Evolutionary conservation across 1,140 invertebrate genomes (phyloP), one percentile per base, ranked within the genome.

Genomic region (Drosophila pruinosa): DNA sequence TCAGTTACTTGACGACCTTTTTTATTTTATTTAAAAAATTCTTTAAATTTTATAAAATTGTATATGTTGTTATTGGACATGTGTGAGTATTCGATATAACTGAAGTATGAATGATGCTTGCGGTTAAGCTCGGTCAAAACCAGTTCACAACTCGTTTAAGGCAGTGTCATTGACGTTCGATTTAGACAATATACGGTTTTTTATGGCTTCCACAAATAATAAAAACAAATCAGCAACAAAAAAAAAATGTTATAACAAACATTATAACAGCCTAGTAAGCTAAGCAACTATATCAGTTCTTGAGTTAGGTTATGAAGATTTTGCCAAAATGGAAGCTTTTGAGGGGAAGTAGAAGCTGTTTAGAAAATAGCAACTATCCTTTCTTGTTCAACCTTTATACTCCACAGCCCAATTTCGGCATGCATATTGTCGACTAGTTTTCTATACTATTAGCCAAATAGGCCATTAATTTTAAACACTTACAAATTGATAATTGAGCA

Each of bases 141-240:
- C 78, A 86, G 81, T 86, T 71, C 15, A 28, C 63, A 70, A 74
- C 80, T 73, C 48, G 80, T 85, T 85, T 64, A 34, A 53, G 61
- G 52, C 80, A 80, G 61, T 65, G 38, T 47, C 45, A 71, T 57
- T 83, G 64, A 61, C 47, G 24, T 62, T 39, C 45, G 6, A 38
- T 54, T 69, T 63, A 36, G 45, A 57, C 28, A 31, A 31, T 26
- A 70, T 52, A 41, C 54, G 28, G 34, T 31, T 15, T n/a, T 64
- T 41, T 61, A 83, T 75, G 52, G 19, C 38, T 61, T 28, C 45
- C 38, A 56, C 53, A 50, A 39, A 62, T 54, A 63, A 43, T 39
- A 54, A 14, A 41, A 52, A 57, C 38, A 69, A 69, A 48, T n/a
- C 22, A 43, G 39, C 36, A 56, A 43, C 38, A 50, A 48, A 34